A percentile compares a stretch with the other conserved stretches of the same genome.
phyloP scores from a whole-genome alignment of 2,113 vertebrate genomes.

The Cinclus cinclus region DNA sequence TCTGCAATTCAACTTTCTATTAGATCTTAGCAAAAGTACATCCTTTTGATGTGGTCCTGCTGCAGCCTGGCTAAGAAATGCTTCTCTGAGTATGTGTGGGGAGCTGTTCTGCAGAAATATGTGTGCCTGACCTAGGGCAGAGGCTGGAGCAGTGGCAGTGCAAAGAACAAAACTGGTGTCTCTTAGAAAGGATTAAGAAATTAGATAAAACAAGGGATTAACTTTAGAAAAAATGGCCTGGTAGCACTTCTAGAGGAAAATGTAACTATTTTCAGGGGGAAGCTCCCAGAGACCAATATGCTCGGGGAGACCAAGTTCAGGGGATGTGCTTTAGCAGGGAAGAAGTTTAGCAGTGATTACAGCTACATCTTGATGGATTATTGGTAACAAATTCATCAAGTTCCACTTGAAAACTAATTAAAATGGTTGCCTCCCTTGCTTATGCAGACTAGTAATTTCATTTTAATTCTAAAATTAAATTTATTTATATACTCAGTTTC shows the following conservation, averaged over 20 bases:
- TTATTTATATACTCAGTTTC: neutral
- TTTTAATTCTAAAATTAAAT: neutral
- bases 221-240: neutral
- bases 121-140: neutral
- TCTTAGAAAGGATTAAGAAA: neutral
- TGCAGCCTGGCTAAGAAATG: neutral
- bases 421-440: neutral
- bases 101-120: neutral
- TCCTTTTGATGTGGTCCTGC: neutral
- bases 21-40: neutral
- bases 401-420: neutral
- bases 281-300: neutral
- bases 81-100: neutral
- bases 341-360: constrained; percentile 1
- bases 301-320: neutral
- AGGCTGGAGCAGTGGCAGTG: neutral
- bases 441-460: neutral
- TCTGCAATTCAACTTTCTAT: neutral
- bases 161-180: neutral
- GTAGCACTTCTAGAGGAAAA: neutral
- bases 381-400: neutral
- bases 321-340: neutral
- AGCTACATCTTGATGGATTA: neutral
- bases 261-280: neutral
- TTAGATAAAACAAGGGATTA: neutral